A percentile compares a stretch with the other conserved stretches of the same genome.
phyloP scores from a whole-genome alignment of 35 echinoderm and acorn worm species.

The Ptychodera flava region DNA sequence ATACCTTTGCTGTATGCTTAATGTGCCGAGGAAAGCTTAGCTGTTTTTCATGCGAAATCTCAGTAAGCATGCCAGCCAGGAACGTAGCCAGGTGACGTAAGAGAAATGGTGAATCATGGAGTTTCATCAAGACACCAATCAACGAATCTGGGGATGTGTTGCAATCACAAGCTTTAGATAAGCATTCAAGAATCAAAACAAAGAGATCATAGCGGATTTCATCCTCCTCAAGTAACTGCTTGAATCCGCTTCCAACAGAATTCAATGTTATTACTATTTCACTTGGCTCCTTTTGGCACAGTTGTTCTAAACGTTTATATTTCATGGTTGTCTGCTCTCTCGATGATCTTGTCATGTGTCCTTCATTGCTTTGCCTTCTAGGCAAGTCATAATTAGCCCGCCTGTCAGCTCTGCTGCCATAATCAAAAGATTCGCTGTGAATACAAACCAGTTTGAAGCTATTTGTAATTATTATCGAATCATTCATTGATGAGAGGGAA shows the following conservation, averaged over 20 bases:
- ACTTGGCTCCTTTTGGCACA: slow-evolving; percentile 15
- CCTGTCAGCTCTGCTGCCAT: not conserved
- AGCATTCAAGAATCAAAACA: slow-evolving; percentile 23
- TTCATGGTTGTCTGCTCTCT: not conserved
- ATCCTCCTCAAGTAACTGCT: slow-evolving; percentile 42
- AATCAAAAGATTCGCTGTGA: not conserved
- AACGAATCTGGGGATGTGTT: slow-evolving; percentile 32
- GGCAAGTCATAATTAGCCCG: not conserved
- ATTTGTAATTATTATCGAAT: not conserved
- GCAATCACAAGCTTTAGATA: slow-evolving; percentile 41
- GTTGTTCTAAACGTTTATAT: slow-evolving; percentile 39
- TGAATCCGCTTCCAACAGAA: slow-evolving; percentile 38
- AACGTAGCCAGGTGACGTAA: slow-evolving; percentile 18
- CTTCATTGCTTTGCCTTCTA: not conserved
- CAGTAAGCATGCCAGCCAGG: not conserved
- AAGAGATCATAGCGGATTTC: slow-evolving; percentile 66
- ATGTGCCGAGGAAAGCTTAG: not conserved
- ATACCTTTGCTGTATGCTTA: not conserved
- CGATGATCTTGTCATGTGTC: not conserved
- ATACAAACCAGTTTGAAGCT: not conserved
- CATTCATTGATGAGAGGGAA: not conserved
- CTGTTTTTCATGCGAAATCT: not conserved
- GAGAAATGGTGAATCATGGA: slow-evolving; percentile 38
- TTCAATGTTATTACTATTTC: slow-evolving; percentile 31
- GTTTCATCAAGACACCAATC: not conserved